Percentiles rank a stretch among this genome's conserved stretches.
These are phyloP conservation scores for Spea bombifrons DNA, from an alignment of 2,113 vertebrate species.

Conservation along the genomic window DNA sequence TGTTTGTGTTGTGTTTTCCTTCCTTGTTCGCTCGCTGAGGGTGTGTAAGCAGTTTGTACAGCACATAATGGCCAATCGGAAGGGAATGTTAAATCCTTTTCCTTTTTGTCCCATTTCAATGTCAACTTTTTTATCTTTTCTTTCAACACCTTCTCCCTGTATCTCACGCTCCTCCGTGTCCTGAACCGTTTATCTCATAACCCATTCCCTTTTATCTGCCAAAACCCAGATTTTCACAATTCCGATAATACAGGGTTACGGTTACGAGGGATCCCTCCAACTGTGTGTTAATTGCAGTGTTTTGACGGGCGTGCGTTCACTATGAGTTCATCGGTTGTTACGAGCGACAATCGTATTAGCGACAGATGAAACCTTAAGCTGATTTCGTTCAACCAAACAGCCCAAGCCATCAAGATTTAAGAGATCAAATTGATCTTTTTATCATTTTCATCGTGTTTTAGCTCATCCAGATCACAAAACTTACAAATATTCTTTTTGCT, in stretches of 20 bases:
- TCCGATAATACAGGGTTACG: conserved; percentile 14
- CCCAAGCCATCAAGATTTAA: neutral
- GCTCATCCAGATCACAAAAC: too few species aligned
- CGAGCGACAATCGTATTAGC: neutral
- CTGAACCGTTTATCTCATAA: neutral
- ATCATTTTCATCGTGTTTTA: too few species aligned
- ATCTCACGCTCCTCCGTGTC: neutral
- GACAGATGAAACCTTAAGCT: conserved; percentile 24
- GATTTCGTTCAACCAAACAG: conserved; percentile 9
- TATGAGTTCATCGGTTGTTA: neutral
- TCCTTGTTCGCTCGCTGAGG: neutral
- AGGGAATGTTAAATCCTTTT: neutral
- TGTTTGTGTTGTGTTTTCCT: neutral
- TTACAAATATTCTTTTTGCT: too few species aligned
- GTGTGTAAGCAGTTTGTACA: neutral
- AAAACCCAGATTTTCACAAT: conserved; percentile 7
- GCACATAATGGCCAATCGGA: neutral
- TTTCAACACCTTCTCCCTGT: neutral
- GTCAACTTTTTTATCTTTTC: neutral
- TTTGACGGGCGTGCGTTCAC: conserved; percentile 9
- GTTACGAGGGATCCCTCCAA: neutral
- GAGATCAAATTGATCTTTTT: too few species aligned
- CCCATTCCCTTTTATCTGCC: neutral
- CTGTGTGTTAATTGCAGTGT: conserved; percentile 19
- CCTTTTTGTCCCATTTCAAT: neutral